Base-by-base conservation (phyloP, 2,888 invertebrate species). In the Campaea margaritaria region DNA sequence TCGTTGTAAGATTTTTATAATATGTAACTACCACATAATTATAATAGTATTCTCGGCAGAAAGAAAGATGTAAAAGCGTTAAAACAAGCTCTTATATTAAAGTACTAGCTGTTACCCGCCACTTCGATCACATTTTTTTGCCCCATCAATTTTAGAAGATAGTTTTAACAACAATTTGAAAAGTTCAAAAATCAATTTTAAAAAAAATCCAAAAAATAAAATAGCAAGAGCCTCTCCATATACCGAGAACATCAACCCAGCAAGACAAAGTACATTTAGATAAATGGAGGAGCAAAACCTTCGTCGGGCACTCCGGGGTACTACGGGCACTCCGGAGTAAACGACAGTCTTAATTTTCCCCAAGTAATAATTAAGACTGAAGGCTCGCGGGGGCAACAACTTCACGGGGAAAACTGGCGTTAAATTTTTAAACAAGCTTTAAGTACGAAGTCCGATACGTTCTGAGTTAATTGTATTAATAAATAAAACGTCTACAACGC, bases 311-410 rank as follows among this genome's bases (percentile, higher is more conserved):
- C 60, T 61, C 60, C 21, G 53, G 50, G 53, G 58, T 47, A 52
- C 91, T 90, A 82, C 76, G 52, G 41, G 47, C 38, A 53, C 59
- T 54, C 54, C 39, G 79, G 82, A 75, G 86, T 89, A 90, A 92
- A 88, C 92, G 93, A 91, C 92, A 91, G 83, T 90, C 93, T 93
- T 93, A 93, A 93, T 93, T 93, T 91, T 90, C 86, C 89, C 91
- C 91, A 92, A 92, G 93, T 93, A 92, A 92, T 93, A 93, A 93
- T 93, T 92, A 93, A 91, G 91, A 93, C 89, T 89, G 92, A 92
- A 92, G 86, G 85, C 82, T 85, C 82, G 82, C 79, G 83, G 86
- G 58, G 85, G 87, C 81, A 81, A 77, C 76, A 77, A 81, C 83
- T 83, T 83, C 78, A 77, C 76, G 76, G 69, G 75, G 79, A 79